phyloP scores from a whole-genome alignment of 2,113 vertebrate species.

The Psittacula cyanocephala region DNA sequence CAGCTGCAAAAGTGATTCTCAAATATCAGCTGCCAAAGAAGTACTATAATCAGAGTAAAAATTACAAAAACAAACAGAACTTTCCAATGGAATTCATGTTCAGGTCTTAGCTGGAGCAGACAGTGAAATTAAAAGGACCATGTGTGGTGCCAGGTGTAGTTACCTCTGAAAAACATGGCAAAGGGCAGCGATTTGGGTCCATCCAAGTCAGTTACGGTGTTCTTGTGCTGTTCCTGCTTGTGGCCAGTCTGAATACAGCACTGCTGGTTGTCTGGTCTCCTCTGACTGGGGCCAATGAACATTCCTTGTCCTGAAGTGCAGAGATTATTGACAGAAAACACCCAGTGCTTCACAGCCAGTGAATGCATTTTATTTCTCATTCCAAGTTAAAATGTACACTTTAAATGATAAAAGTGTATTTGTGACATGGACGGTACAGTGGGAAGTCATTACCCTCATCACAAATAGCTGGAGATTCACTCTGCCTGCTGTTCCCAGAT shows the following conservation, averaged over 20 bases:
- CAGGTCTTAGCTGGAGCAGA: background rate
- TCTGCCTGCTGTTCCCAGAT: background rate
- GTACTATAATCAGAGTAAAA: background rate
- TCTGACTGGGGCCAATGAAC: background rate
- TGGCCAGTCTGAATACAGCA: background rate
- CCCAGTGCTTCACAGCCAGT: background rate
- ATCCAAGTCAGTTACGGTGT: fast-evolving
- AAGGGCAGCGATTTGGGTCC: background rate
- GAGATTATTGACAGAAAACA: background rate
- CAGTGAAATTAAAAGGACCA: background rate
- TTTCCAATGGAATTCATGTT: background rate
- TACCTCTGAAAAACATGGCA: background rate
- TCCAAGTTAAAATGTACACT: background rate
- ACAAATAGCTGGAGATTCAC: background rate
- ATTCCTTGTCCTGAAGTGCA: background rate
- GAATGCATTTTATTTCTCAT: conserved; percentile 33
- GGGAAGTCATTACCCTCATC: background rate
- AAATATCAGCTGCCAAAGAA: background rate
- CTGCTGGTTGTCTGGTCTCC: background rate
- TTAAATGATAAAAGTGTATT: background rate
- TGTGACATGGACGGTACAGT: background rate
- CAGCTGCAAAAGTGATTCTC: background rate
- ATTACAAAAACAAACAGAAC: no score
- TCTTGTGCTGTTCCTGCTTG: background rate
- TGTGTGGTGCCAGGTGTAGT: background rate